A percentile compares a stretch with the other conserved stretches of the same genome.
Evolutionary conservation across 2,113 vertebrate genomes (phyloP).

Genomic region (Erpornis zantholeuca): DNA sequence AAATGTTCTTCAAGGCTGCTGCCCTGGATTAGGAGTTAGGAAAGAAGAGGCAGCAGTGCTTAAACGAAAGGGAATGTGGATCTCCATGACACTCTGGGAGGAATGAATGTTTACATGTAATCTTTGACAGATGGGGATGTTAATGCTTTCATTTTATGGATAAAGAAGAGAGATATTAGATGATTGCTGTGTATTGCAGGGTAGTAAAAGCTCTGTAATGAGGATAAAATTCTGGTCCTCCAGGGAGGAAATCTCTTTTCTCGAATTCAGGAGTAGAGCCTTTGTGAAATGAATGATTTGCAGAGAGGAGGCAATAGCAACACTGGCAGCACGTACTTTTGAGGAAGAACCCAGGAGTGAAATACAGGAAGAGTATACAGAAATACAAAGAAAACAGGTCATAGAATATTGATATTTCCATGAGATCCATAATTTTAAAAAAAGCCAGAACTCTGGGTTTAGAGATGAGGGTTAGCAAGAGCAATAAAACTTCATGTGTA

Average conservation of each 20-base stretch:
- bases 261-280: background rate
- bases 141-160: background rate
- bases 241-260: background rate
- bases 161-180: conserved; percentile 21
- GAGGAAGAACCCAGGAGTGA: background rate
- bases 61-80: background rate
- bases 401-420: background rate
- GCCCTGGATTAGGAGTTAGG: background rate
- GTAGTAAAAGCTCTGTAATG: background rate
- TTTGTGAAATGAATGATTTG: background rate
- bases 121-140: conserved; percentile 15
- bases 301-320: background rate
- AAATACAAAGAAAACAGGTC: background rate
- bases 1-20: background rate
- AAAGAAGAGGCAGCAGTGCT: background rate
- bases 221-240: background rate
- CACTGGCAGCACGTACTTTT: background rate
- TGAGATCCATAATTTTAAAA: background rate
- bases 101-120: background rate
- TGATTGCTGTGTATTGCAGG: background rate
- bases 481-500: background rate
- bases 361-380: background rate
- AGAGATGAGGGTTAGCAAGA: background rate
- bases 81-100: background rate
- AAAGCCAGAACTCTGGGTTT: background rate